phyloP scores from a whole-genome alignment of 1,140 invertebrate genomes.

The Ylistrum balloti region DNA sequence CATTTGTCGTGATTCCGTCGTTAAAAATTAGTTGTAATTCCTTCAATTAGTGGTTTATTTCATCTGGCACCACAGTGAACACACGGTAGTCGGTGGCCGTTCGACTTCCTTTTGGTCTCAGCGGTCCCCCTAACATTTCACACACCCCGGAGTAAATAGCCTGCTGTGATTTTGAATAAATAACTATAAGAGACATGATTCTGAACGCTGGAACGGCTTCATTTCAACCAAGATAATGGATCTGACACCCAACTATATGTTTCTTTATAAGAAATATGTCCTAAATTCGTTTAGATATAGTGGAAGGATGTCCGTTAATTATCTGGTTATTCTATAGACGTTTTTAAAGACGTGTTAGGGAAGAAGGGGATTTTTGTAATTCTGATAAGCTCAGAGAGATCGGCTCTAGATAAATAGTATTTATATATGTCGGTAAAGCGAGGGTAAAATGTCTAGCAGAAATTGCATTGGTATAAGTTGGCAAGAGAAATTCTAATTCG shows the following conservation, averaged over 20 bases:
- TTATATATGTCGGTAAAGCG: background rate
- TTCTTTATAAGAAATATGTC: conserved; percentile 40
- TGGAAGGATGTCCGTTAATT: conserved; percentile 27
- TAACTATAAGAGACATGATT: conserved; percentile 29
- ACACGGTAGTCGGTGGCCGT: conserved; percentile 13
- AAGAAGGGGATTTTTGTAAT: background rate
- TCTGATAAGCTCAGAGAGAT: conserved; percentile 1
- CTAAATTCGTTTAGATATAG: conserved; percentile 30
- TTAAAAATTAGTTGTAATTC: conserved; percentile 20
- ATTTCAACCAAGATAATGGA: conserved; percentile 25
- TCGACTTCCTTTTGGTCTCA: background rate
- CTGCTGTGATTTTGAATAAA: conserved; percentile 39
- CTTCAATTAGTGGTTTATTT: conserved; percentile 21
- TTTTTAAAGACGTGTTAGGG: background rate
- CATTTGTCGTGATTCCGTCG: background rate
- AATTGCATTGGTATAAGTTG: background rate
- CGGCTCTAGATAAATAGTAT: background rate
- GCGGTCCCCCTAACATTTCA: conserved; percentile 14
- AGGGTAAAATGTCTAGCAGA: background rate
- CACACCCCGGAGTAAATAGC: background rate
- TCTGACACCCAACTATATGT: conserved; percentile 12
- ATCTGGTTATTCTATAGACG: conserved; percentile 16
- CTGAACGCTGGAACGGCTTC: conserved; percentile 30
- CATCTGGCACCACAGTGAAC: conserved; percentile 12
- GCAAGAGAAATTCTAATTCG: background rate